Conservation (phyloP, 1,140 invertebrate species). For the Macrosteles quadrilineatus region DNA sequence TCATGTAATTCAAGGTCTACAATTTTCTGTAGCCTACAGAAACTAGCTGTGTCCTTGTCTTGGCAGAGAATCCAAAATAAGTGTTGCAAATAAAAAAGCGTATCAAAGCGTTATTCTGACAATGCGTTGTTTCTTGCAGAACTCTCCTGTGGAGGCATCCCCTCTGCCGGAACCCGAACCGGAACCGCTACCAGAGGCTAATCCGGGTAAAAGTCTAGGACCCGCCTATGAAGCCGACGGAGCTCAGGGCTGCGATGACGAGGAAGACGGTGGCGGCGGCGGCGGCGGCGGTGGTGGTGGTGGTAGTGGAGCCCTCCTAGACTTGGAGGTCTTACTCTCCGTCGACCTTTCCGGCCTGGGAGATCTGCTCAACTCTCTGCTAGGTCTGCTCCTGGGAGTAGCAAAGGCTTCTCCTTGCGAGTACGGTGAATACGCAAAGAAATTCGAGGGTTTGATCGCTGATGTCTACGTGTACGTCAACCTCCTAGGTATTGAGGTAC, state of each 20-base stretch:
- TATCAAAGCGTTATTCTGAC: too few relatives aligned
- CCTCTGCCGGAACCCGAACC: conserved; percentile 4
- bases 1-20: too few relatives aligned
- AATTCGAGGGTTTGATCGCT: neutral
- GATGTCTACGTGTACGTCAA: neutral
- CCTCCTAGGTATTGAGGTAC: neutral
- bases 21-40: too few relatives aligned
- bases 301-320: neutral
- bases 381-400: neutral
- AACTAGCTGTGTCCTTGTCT: too few relatives aligned
- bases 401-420: neutral
- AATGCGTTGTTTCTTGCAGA: too few relatives aligned
- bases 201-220: neutral
- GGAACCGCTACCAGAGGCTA: neutral
- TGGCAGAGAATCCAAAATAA: too few relatives aligned
- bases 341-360: conserved; percentile 9
- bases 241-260: neutral
- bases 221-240: neutral
- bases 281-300: neutral
- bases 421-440: neutral
- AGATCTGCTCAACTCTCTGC: neutral
- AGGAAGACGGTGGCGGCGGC: neutral
- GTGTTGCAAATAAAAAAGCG: too few relatives aligned
- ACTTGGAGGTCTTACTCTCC: neutral
- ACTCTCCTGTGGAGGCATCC: neutral